Percentiles rank a stretch among this genome's conserved stretches.
These are phyloP conservation scores for Dendroctonus ponderosae DNA, from an alignment of 1,140 invertebrate genomes.

Conservation along the genomic window DNA sequence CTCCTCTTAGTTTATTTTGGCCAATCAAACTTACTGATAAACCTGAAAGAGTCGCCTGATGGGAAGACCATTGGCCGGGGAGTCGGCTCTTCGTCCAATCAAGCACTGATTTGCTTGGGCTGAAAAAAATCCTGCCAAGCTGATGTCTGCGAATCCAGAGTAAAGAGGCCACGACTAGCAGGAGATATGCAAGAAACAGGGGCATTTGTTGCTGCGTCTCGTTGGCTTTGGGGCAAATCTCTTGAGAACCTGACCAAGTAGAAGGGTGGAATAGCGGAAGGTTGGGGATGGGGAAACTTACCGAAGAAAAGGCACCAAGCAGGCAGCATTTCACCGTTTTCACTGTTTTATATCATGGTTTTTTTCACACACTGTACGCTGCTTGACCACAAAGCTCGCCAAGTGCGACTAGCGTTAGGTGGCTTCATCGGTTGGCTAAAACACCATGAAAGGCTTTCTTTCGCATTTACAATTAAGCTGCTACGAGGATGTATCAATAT, in stretches of 20 bases:
- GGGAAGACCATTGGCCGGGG: constrained; percentile 41
- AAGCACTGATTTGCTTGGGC: constrained; percentile 39
- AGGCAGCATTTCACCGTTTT: too few relatives aligned
- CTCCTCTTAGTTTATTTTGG: background rate
- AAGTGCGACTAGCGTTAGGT: constrained; percentile 20
- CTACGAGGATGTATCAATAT: too few relatives aligned
- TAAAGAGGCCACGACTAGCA: constrained; percentile 39
- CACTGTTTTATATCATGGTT: background rate
- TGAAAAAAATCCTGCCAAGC: constrained; percentile 38
- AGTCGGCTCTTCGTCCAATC: constrained; percentile 44
- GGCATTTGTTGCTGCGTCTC: constrained; percentile 4
- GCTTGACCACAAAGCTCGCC: constrained; percentile 11
- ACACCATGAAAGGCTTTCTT: constrained; percentile 24
- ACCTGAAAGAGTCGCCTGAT: constrained; percentile 24
- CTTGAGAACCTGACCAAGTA: background rate
- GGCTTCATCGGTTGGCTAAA: constrained; percentile 9
- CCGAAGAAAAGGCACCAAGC: background rate
- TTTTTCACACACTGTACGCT: constrained; percentile 2
- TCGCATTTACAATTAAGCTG: constrained; percentile 15
- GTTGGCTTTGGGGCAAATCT: background rate
- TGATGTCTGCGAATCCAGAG: constrained; percentile 32
- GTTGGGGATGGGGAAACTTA: background rate
- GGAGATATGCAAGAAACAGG: constrained; percentile 30
- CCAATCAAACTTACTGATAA: background rate
- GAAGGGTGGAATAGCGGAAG: background rate